A percentile compares a stretch with the other conserved stretches of the same genome.
phyloP scores from a whole-genome alignment of 2,888 invertebrate genomes.

The Hybos culiciformis region DNA sequence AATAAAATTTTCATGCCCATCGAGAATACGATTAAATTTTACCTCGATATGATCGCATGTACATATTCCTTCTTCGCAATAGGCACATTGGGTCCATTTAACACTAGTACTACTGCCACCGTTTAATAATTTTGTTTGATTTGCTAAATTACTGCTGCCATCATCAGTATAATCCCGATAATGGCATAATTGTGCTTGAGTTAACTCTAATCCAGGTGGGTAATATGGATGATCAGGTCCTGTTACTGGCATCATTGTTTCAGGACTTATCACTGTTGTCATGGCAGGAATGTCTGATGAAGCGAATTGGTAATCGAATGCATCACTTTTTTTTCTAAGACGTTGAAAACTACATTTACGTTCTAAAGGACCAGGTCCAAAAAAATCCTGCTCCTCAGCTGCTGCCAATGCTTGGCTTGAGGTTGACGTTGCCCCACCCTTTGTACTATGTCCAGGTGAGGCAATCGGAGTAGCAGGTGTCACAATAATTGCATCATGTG shows the following conservation, averaged over 20 bases:
- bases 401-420: constrained; percentile 21
- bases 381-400: constrained; percentile 22
- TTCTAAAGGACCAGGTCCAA: constrained; percentile 26
- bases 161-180: constrained; percentile 24
- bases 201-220: constrained; percentile 19
- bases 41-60: constrained; percentile 37
- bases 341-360: constrained; percentile 36
- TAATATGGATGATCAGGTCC: constrained; percentile 9
- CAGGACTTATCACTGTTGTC: constrained; percentile 8
- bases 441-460: constrained; percentile 32
- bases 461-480: constrained; percentile 36
- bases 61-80: constrained; percentile 35
- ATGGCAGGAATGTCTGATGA: constrained; percentile 17
- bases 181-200: constrained; percentile 16
- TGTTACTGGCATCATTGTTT: background rate
- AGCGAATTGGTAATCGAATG: constrained; percentile 7
- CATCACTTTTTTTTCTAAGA: constrained; percentile 24
- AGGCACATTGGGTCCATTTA: constrained; percentile 31
- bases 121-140: constrained; percentile 16
- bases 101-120: constrained; percentile 20
- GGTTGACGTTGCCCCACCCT: constrained; percentile 20
- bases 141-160: constrained; percentile 12
- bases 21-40: no score
- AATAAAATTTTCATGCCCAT: no score
- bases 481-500: constrained; percentile 33